Conservation (phyloP, 2,113 vertebrate species). For the Equus przewalskii region DNA sequence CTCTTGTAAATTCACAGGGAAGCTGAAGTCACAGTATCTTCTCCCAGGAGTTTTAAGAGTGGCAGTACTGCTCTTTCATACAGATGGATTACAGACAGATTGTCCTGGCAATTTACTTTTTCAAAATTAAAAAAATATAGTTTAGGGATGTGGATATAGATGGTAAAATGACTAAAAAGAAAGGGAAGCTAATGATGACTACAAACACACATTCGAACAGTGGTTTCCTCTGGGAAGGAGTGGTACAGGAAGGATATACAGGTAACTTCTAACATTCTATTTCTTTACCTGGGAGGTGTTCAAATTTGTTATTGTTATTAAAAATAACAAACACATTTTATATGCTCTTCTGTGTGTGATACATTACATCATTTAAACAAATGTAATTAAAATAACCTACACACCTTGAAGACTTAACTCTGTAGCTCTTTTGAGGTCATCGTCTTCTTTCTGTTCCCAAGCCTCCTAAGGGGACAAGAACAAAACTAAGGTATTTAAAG, state of each 20-base stretch:
- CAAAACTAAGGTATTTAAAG: constrained; percentile 83
- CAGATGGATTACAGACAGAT: not conserved
- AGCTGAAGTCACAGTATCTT: not conserved
- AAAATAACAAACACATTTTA: constrained; percentile 26
- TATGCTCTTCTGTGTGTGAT: not conserved
- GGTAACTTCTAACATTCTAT: not conserved
- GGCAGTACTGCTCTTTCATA: not conserved
- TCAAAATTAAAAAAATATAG: not conserved
- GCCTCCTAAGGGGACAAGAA: constrained; percentile 92
- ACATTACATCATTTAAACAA: constrained; percentile 31
- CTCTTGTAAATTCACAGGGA: not conserved
- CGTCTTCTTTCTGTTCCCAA: constrained; percentile 97
- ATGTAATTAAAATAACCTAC: constrained; percentile 64
- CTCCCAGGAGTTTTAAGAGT: not conserved
- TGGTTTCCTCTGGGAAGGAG: constrained; percentile 24
- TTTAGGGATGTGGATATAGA: not conserved
- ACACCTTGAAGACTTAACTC: constrained; percentile 99
- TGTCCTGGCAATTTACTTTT: not conserved
- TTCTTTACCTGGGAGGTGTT: constrained; percentile 46
- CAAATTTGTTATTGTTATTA: constrained; percentile 40
- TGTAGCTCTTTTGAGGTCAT: constrained; percentile 98
- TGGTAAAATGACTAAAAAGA: not conserved
- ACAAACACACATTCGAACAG: not conserved
- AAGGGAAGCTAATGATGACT: not conserved
- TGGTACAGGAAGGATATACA: not conserved